Evolutionary conservation across 2,113 vertebrate genomes (phyloP).

Genomic region (Xyrauchen texanus): DNA sequence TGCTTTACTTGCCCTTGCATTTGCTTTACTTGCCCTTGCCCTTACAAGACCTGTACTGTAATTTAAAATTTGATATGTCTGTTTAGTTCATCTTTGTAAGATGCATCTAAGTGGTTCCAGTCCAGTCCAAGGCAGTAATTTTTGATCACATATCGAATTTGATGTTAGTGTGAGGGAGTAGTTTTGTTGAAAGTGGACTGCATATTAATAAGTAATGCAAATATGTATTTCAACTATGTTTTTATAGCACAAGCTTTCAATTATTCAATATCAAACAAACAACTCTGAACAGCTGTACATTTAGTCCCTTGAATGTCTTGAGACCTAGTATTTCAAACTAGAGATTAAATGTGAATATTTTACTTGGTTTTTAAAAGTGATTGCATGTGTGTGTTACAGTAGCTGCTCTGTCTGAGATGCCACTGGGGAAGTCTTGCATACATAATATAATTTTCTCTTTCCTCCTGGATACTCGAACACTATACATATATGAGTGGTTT

Average conservation of each 20-base stretch:
- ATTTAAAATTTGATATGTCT: not conserved
- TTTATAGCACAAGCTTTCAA: slow-evolving; percentile 43
- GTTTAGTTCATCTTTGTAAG: not conserved
- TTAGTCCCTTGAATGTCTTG: not conserved
- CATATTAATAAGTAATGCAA: slow-evolving; percentile 44
- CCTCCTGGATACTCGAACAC: slow-evolving; percentile 54
- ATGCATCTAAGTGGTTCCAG: not conserved
- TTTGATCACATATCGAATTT: not conserved
- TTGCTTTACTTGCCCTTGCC: not conserved
- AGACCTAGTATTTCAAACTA: not conserved
- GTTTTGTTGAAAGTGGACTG: slow-evolving; percentile 28
- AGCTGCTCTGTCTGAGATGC: slow-evolving; percentile 8
- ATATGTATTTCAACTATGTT: slow-evolving; percentile 25
- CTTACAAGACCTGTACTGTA: not conserved
- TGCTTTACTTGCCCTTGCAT: not conserved
- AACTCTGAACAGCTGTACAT: not conserved
- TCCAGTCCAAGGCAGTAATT: slow-evolving; percentile 2
- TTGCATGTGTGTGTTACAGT: not conserved
- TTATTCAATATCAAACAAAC: slow-evolving; percentile 41
- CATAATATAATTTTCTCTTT: slow-evolving; percentile 55
- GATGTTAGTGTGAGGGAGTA: not conserved
- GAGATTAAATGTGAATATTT: not conserved
- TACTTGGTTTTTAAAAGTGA: not conserved
- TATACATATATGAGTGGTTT: slow-evolving; percentile 60
- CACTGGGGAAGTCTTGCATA: slow-evolving; percentile 62